A percentile compares a stretch with the other conserved stretches of the same genome.
These are phyloP conservation scores for Chrysomallon squamiferum DNA, from an alignment of 1,140 invertebrate species.

Conservation along the genomic window DNA sequence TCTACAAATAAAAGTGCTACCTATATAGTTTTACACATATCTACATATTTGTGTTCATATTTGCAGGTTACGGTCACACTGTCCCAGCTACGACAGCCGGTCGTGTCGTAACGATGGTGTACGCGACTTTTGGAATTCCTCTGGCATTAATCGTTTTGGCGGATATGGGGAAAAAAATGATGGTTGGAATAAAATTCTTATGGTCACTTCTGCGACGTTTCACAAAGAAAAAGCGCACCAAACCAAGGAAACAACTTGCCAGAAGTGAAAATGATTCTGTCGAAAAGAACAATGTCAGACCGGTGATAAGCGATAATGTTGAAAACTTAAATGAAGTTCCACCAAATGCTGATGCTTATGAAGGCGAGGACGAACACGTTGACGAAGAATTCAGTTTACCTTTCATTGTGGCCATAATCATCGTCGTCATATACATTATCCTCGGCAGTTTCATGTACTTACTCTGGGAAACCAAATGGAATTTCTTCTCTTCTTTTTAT, in stretches of 20 bases:
- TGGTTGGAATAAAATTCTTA: slow-evolving; percentile 49
- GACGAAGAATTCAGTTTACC: slow-evolving; percentile 95
- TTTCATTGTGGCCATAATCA: slow-evolving; percentile 81
- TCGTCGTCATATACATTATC: slow-evolving; percentile 85
- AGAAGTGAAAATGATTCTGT: no score
- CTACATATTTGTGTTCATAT: no score
- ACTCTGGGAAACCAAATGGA: slow-evolving; percentile 73
- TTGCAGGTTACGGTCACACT: slow-evolving; percentile 92
- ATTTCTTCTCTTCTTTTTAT: slow-evolving; percentile 87
- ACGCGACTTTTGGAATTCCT: slow-evolving; percentile 94
- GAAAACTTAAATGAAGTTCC: no score
- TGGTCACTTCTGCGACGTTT: slow-evolving; percentile 30
- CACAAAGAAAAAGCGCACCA: slow-evolving; percentile 23
- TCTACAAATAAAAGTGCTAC: no score
- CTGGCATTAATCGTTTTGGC: slow-evolving; percentile 74
- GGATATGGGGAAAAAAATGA: slow-evolving; percentile 59
- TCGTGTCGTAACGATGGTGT: slow-evolving; percentile 86
- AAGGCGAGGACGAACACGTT: slow-evolving; percentile 59
- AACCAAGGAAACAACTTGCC: slow-evolving; percentile 11
- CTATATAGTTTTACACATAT: no score
- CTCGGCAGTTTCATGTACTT: slow-evolving; percentile 81
- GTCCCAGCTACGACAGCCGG: slow-evolving; percentile 85
- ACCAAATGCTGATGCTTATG: slow-evolving; percentile 13
- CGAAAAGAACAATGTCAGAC: no score
- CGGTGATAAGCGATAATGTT: no score